These are phyloP conservation scores for Papilio protenor DNA, from an alignment of 2,888 invertebrate genomes.

Conservation along the genomic window DNA sequence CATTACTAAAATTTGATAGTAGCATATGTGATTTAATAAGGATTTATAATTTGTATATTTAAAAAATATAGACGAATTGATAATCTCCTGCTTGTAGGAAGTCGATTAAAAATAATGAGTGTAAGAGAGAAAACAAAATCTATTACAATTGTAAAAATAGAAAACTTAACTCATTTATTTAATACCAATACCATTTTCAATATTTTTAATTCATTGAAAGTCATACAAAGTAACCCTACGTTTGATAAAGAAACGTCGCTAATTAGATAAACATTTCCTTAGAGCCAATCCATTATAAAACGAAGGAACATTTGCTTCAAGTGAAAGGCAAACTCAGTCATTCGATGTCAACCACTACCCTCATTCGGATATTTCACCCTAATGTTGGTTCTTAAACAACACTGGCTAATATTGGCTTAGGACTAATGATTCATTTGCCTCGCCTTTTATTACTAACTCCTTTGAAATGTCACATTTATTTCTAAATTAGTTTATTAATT, in stretches of 20 bases:
- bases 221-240: background rate
- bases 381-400: conserved; percentile 57
- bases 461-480: conserved; percentile 30
- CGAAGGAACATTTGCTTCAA: conserved; percentile 74
- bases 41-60: too few relatives aligned
- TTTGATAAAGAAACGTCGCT: background rate
- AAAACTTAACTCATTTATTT: too few relatives aligned
- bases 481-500: conserved; percentile 17
- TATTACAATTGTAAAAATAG: too few relatives aligned
- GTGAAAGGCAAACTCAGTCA: conserved; percentile 55
- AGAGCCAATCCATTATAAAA: conserved; percentile 78
- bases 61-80: too few relatives aligned
- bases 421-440: conserved; percentile 76
- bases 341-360: conserved; percentile 47
- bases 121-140: too few relatives aligned
- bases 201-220: background rate
- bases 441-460: conserved; percentile 59
- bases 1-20: too few relatives aligned
- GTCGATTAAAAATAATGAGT: too few relatives aligned
- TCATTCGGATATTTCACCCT: conserved; percentile 59
- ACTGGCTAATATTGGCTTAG: conserved; percentile 75
- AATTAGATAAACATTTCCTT: conserved; percentile 34
- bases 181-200: too few relatives aligned
- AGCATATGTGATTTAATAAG: too few relatives aligned
- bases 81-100: too few relatives aligned